phyloP scores from a whole-genome alignment of 2,797 vertebrate species.

The Manis crassicaudata region DNA sequence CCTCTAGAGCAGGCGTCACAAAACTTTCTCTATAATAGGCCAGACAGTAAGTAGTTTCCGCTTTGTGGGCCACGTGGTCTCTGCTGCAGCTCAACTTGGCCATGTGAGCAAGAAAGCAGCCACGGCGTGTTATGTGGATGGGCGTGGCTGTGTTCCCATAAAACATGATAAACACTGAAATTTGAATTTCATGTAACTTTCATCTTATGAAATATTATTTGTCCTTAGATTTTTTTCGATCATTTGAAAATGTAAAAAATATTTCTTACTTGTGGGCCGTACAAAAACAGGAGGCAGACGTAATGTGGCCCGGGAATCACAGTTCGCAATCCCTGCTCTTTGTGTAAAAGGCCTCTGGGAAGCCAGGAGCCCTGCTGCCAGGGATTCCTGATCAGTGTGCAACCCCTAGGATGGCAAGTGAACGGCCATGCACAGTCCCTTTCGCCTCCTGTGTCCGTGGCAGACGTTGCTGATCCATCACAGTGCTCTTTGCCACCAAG shows the following conservation, averaged over 20 bases:
- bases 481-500: neutral
- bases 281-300: neutral
- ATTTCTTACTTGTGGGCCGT: neutral
- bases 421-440: neutral
- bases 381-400: fast-evolving
- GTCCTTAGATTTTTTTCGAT: neutral
- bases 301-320: neutral
- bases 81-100: neutral
- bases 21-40: neutral
- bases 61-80: neutral
- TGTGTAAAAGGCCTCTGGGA: neutral
- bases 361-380: neutral
- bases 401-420: neutral
- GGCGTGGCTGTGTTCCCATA: neutral
- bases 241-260: neutral
- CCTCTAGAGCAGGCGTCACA: neutral
- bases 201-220: neutral
- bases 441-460: neutral
- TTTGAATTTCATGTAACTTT: neutral
- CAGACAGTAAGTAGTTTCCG: neutral
- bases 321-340: too few species aligned
- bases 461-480: neutral
- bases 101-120: fast-evolving
- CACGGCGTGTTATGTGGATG: fast-evolving
- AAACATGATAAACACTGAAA: neutral